Base-by-base conservation (phyloP, 2,888 invertebrate species). In the Zaprionus lineosus region DNA sequence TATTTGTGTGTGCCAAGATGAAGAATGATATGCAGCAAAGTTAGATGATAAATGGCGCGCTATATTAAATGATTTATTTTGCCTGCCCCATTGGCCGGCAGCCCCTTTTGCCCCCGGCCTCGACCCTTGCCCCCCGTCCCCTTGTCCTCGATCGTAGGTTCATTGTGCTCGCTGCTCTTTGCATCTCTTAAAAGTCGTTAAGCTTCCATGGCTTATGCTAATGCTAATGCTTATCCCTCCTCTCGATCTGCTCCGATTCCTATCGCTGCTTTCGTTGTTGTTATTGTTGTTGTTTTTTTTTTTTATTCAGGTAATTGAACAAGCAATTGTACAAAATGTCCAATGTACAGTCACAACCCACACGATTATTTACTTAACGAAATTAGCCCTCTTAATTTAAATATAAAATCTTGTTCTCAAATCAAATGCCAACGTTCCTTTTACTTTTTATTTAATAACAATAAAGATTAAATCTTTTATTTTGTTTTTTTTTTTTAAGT, bases 1-100 rank as follows among this genome's bases (percentile, higher is more conserved):
- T 51, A 39, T 67, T 41, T 55, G 48, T 48, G 43, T 61, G 53
- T 51, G 41, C 53, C 21, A 64, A 69, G 81, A 76, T 77, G 82
- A 79, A 73, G 74, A 81, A 81, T 82, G 78, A 81, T 84, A 81
- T 77, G 70, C 78, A 70, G 72, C 69, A 60, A 77, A 67, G 73
- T 72, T 82, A 70, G 73, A 77, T 81, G 79, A 81, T 81, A 81
- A 81, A 81, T 81, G 82, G 86, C 78, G 78, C 82, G 86, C 78
- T 84, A 78, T 73, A 86, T 78, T 78, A 78, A 84, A 78, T 86
- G 82, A 86, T 78, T 78, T 78, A 78, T 78, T 68, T 77, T 59
- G 61, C 52, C 48, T 46, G 63, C 51, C 56, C 33, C 28, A 34
- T 8, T 15, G 8, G n/a, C 34, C n/a, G 15, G 15, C n/a, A n/a